These are phyloP conservation scores for Lysandra bellargus DNA, from an alignment of 2,888 invertebrate species.

Conservation along the genomic window DNA sequence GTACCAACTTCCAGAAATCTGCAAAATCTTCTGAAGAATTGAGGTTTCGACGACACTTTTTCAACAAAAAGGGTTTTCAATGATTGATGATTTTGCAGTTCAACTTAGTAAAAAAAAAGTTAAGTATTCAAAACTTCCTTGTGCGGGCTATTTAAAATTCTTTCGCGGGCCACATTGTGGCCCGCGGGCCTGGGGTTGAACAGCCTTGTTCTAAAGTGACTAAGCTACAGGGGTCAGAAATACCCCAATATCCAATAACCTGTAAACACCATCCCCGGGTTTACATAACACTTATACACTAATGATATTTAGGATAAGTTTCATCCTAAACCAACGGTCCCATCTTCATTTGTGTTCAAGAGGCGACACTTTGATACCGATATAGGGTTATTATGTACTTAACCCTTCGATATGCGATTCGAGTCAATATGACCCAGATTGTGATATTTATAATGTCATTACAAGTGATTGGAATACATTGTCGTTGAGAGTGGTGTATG, in stretches of 20 bases:
- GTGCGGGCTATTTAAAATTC: too few species aligned
- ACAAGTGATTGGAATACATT: neutral
- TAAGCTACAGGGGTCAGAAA: neutral
- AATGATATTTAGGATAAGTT: slow-evolving; percentile 19
- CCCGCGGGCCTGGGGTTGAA: too few species aligned
- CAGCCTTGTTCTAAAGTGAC: too few species aligned
- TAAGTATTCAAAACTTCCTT: too few species aligned
- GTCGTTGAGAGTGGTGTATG: neutral
- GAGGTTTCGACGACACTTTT: too few species aligned
- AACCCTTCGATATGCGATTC: neutral
- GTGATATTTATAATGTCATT: neutral
- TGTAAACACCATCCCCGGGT: neutral
- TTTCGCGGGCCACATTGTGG: too few species aligned
- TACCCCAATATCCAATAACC: slow-evolving; percentile 3
- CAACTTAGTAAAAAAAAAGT: too few species aligned
- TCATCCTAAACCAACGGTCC: slow-evolving; percentile 9
- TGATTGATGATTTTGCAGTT: too few species aligned
- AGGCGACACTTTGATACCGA: neutral
- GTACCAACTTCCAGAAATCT: too few species aligned
- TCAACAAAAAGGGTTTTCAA: too few species aligned
- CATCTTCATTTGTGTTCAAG: slow-evolving; percentile 13
- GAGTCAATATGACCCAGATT: neutral
- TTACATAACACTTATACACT: neutral
- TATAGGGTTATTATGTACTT: slow-evolving; percentile 2
- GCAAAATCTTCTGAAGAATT: too few species aligned